These are phyloP conservation scores for Corella eumyota DNA, from an alignment of 23 tunicate genomes.

Conservation along the genomic window DNA sequence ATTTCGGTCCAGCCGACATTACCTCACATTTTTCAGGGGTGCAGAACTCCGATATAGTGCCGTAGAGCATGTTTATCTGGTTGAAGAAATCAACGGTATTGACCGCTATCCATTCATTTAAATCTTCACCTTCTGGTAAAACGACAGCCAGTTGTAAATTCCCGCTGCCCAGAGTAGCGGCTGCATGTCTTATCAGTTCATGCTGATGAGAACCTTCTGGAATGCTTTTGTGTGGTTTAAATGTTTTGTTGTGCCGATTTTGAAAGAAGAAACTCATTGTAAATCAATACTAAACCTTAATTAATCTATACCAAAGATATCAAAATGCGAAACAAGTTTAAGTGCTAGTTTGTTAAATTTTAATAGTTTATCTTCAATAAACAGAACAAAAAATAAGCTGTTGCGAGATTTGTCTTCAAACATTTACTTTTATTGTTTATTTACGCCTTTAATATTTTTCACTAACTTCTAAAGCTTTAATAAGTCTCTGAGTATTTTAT, in stretches of 20 bases:
- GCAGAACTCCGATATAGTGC: slow-evolving; percentile 82
- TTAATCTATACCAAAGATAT: too few relatives aligned
- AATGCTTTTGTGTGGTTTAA: slow-evolving; percentile 81
- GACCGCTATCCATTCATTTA: slow-evolving; percentile 95
- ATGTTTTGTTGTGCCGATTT: slow-evolving; percentile 66
- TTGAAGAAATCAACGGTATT: slow-evolving; percentile 96
- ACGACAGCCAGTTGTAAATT: slow-evolving; percentile 86
- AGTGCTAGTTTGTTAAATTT: too few relatives aligned
- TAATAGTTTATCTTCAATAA: too few relatives aligned
- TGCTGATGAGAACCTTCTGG: slow-evolving; percentile 95
- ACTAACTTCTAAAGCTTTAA: too few relatives aligned
- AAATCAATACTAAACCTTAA: too few relatives aligned
- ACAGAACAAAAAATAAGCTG: too few relatives aligned
- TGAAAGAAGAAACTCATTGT: slow-evolving; percentile 89
- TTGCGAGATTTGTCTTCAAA: too few relatives aligned
- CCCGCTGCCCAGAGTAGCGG: slow-evolving; percentile 96
- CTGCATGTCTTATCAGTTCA: slow-evolving; percentile 90
- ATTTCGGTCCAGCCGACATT: slow-evolving; percentile 96
- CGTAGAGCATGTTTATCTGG: slow-evolving; percentile 94
- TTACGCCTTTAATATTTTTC: too few relatives aligned
- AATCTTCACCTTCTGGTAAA: slow-evolving; percentile 95
- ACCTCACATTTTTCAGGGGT: slow-evolving; percentile 80
- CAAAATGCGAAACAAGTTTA: too few relatives aligned
- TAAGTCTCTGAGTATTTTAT: too few relatives aligned
- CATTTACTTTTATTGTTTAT: too few relatives aligned